Conservation (phyloP, 2,113 vertebrate species). For the Megaptera novaeangliae region DNA sequence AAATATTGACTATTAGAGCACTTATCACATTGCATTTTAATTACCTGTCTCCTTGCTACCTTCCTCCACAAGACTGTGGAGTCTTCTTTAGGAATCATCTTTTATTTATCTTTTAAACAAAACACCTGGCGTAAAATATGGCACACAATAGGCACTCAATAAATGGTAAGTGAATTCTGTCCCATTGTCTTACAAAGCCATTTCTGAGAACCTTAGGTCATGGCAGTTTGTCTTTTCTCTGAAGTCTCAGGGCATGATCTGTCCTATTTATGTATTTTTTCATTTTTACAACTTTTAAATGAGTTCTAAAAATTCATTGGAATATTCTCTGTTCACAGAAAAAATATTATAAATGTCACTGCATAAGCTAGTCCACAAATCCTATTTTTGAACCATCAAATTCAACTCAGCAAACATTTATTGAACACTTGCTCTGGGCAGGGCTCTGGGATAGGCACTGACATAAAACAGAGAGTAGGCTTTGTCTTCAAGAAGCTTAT, state of each 20-base stretch:
- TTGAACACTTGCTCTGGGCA: neutral
- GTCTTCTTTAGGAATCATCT: neutral
- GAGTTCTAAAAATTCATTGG: conserved; percentile 27
- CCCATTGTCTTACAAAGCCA: neutral
- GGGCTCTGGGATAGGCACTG: neutral
- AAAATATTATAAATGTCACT: neutral
- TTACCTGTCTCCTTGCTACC: neutral
- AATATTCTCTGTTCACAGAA: neutral
- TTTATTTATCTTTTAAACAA: conserved; percentile 26
- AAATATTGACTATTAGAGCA: neutral
- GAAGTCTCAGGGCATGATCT: neutral
- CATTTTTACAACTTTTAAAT: conserved; percentile 24
- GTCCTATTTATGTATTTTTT: neutral
- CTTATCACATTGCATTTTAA: neutral
- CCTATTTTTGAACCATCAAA: neutral
- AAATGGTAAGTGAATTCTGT: conserved; percentile 12
- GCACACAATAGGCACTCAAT: neutral
- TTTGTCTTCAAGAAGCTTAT: neutral
- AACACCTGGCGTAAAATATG: neutral
- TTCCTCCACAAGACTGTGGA: neutral
- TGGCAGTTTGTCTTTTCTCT: conserved; percentile 44
- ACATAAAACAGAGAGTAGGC: neutral
- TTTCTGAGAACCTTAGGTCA: neutral
- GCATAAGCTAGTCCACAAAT: neutral
- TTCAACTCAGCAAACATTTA: neutral